Conservation (phyloP, 2,113 vertebrate species). For the Mirza zaza region DNA sequence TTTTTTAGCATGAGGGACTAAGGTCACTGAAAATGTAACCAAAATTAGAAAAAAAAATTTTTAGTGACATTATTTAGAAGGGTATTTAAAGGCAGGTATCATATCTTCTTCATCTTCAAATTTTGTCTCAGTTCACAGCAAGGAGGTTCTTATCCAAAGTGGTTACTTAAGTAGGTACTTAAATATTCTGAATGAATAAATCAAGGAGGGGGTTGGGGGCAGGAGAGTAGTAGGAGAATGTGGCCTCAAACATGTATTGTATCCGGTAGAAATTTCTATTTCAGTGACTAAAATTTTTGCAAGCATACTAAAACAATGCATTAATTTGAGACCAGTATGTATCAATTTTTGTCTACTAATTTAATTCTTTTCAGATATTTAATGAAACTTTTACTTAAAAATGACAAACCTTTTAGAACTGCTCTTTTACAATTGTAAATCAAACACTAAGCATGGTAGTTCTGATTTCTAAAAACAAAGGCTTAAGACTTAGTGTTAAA, state of each 20-base stretch:
- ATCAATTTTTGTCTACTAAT: not conserved
- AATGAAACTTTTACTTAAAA: slow-evolving; percentile 32
- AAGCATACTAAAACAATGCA: not conserved
- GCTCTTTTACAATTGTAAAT: slow-evolving; percentile 2
- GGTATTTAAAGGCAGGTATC: not conserved
- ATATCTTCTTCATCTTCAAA: not conserved
- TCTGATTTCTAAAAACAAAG: slow-evolving; percentile 34
- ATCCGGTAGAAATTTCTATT: not conserved
- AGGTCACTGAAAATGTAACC: slow-evolving; percentile 17
- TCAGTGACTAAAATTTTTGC: not conserved
- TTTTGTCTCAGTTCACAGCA: not conserved
- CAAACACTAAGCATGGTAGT: not conserved
- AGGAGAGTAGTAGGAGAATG: not conserved
- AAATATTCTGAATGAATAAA: not conserved
- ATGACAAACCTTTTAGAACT: not conserved
- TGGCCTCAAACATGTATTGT: not conserved
- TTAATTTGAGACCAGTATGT: not conserved
- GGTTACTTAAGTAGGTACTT: not conserved
- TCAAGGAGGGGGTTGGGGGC: not conserved
- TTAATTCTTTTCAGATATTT: not conserved
- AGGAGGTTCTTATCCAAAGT: not conserved
- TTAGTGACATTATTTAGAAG: slow-evolving; percentile 23
- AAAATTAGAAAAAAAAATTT: not conserved
- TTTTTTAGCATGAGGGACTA: not conserved
- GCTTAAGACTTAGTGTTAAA: not conserved